phyloP scores from a whole-genome alignment of 1,140 invertebrate genomes.

The Monochamus saltuarius region DNA sequence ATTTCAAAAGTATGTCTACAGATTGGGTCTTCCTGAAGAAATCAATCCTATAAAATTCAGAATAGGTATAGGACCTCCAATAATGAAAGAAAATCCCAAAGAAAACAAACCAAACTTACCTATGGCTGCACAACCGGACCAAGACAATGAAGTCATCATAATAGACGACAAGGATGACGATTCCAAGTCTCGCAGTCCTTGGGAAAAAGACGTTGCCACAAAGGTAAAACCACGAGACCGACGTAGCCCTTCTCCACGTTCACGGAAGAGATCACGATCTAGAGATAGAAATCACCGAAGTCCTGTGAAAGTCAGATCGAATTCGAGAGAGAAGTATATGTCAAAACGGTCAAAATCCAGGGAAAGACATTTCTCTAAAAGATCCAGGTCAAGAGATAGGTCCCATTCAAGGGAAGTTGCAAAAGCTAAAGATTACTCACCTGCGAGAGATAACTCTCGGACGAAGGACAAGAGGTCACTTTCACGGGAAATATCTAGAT shows the following conservation, averaged over 20 bases:
- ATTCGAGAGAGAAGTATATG: conserved; percentile 5
- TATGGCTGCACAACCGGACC: conserved; percentile 44
- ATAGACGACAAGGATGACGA: conserved; percentile 48
- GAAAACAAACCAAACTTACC: conserved; percentile 31
- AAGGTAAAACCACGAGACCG: not conserved
- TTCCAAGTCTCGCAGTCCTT: conserved; percentile 41
- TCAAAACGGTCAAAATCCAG: conserved; percentile 10
- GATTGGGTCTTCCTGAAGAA: conserved; percentile 47
- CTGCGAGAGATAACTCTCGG: no score
- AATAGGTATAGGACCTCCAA: conserved; percentile 29
- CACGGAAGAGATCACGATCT: conserved; percentile 11
- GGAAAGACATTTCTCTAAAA: not conserved
- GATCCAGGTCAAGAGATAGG: conserved; percentile 6
- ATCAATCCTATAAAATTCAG: conserved; percentile 45
- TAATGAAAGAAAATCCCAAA: conserved; percentile 11
- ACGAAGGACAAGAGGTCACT: conserved; percentile 2
- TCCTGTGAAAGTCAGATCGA: conserved; percentile 9
- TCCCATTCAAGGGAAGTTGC: not conserved
- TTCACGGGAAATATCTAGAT: conserved; percentile 4
- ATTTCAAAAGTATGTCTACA: no score
- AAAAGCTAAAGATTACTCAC: no score
- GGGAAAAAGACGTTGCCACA: conserved; percentile 36
- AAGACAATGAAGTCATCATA: conserved; percentile 47
- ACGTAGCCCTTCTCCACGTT: not conserved
- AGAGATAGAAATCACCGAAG: conserved; percentile 13